Evolutionary conservation across 2,888 invertebrate genomes (phyloP).

Genomic region (Cerceris rybyensis): DNA sequence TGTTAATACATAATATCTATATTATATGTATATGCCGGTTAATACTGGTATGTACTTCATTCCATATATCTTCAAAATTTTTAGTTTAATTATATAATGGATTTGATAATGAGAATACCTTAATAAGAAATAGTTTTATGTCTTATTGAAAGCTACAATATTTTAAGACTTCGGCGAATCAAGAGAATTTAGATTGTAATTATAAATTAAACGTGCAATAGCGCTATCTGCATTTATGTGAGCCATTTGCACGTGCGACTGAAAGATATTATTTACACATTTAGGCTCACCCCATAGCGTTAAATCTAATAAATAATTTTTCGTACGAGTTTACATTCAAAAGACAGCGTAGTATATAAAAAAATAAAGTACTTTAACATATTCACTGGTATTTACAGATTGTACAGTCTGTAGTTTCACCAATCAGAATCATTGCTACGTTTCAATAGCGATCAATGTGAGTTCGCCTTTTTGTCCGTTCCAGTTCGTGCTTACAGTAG

Average conservation of each 20-base stretch:
- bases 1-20: neutral
- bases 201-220: slow-evolving; percentile 32
- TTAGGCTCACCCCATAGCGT: no score
- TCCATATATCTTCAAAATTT: neutral
- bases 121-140: slow-evolving; percentile 4
- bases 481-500: slow-evolving; percentile 33
- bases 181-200: neutral
- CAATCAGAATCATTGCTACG: slow-evolving; percentile 10
- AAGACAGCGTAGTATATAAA: no score
- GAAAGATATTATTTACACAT: neutral
- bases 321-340: no score
- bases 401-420: neutral
- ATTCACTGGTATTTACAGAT: neutral
- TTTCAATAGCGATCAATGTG: slow-evolving; percentile 31
- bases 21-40: slow-evolving; percentile 13
- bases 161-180: neutral
- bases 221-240: neutral
- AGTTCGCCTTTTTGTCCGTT: slow-evolving; percentile 17
- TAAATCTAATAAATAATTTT: no score
- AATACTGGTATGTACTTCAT: slow-evolving; percentile 8
- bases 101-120: neutral
- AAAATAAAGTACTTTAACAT: no score
- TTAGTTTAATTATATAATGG: neutral
- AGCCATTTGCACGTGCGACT: slow-evolving; percentile 5
- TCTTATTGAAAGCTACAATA: neutral